Evolutionary conservation across 2,113 vertebrate genomes (phyloP).

Genomic region (Dinomys branickii): DNA sequence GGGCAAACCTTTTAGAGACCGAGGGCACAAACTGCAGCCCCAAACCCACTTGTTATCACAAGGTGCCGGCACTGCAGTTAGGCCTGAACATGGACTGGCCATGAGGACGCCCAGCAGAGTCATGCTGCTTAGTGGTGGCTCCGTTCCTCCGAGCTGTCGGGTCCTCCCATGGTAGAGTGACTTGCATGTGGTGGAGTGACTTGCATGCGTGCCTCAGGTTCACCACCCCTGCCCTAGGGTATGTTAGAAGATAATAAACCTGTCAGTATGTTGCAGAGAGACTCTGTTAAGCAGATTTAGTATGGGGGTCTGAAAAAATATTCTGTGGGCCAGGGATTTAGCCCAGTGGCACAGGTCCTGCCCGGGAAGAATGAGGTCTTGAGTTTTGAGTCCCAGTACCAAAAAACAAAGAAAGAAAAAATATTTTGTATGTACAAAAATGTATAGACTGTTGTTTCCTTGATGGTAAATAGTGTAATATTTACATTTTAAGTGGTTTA

Average conservation of each 20-base stretch:
- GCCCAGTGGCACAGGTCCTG: too few species aligned
- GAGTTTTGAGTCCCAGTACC: too few species aligned
- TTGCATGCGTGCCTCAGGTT: background rate
- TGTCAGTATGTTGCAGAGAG: background rate
- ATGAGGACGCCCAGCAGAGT: background rate
- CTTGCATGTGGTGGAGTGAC: too few species aligned
- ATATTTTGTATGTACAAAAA: background rate
- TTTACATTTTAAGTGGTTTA: constrained; percentile 26
- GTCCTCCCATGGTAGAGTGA: too few species aligned
- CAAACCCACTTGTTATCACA: background rate
- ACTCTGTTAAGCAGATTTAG: background rate
- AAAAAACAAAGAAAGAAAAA: background rate
- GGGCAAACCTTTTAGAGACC: background rate
- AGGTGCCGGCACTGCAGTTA: background rate
- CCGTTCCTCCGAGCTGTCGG: too few species aligned
- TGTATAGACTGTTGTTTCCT: background rate
- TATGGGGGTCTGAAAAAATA: background rate
- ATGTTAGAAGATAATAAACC: background rate
- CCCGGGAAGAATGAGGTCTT: too few species aligned
- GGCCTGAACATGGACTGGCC: background rate
- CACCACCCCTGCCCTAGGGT: background rate
- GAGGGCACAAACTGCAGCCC: background rate
- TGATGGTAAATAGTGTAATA: background rate
- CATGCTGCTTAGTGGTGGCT: background rate
- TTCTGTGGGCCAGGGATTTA: too few species aligned